Conservation (phyloP, 2,797 vertebrate genomes). For the Orestias chungarensis region DNA sequence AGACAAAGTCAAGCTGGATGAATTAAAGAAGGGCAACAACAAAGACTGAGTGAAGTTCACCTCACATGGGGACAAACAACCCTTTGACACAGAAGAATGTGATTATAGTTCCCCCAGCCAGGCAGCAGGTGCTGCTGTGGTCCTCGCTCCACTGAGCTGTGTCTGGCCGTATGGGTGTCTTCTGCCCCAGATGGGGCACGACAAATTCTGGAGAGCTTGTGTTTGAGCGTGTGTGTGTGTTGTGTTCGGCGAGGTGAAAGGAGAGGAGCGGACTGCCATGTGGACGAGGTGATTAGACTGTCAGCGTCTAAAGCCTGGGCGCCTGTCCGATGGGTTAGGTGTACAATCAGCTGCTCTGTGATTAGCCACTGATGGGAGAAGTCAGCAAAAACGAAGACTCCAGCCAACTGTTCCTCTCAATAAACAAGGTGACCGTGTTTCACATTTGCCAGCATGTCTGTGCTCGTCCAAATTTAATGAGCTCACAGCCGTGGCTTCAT, state of each 20-base stretch:
- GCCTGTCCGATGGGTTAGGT: conserved; percentile 51
- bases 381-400: conserved; percentile 55
- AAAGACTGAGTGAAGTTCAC: conserved; percentile 45
- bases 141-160: conserved; percentile 71
- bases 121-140: conserved; percentile 71
- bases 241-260: conserved; percentile 15
- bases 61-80: conserved; percentile 30
- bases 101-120: conserved; percentile 43
- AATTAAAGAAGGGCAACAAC: conserved; percentile 17
- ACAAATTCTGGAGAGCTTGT: conserved; percentile 32
- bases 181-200: conserved; percentile 67
- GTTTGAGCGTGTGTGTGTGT: conserved; percentile 34
- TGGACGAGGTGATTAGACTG: conserved; percentile 69
- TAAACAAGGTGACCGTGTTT: conserved; percentile 72
- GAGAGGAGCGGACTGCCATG: conserved; percentile 59
- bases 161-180: conserved; percentile 64
- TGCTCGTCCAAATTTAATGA: conserved; percentile 54
- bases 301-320: conserved; percentile 58
- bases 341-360: conserved; percentile 49
- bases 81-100: conserved; percentile 30
- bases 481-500: conserved; percentile 25
- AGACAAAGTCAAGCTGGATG: conserved; percentile 6
- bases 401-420: conserved; percentile 56
- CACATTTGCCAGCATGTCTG: conserved; percentile 53
- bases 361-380: conserved; percentile 60